Evolutionary conservation across 1,140 invertebrate species (phyloP).

Genomic region (Ectropis grisescens): DNA sequence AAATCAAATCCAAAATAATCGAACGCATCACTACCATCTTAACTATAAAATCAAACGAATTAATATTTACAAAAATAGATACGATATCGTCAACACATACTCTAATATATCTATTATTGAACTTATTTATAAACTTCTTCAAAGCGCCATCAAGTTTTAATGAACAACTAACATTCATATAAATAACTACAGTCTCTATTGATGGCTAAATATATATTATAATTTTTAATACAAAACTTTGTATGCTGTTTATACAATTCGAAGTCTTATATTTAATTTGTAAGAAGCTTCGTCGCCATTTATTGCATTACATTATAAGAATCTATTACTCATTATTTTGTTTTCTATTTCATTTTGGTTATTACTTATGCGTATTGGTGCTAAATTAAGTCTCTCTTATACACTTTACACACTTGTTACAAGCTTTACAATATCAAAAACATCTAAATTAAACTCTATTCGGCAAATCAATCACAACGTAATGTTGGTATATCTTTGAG

Average conservation of each 20-base stretch:
- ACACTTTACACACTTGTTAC: slow-evolving; percentile 11
- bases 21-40: too few species aligned
- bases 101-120: too few species aligned
- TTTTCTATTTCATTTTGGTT: slow-evolving; percentile 6
- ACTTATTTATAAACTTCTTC: slow-evolving; percentile 12
- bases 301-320: slow-evolving; percentile 15
- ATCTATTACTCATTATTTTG: slow-evolving; percentile 6
- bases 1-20: not conserved
- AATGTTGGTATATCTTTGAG: slow-evolving; percentile 15
- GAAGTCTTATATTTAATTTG: slow-evolving; percentile 9
- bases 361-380: too few species aligned
- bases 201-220: slow-evolving; percentile 29
- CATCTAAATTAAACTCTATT: slow-evolving; percentile 13
- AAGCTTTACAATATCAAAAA: slow-evolving; percentile 12
- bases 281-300: slow-evolving; percentile 9
- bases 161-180: slow-evolving; percentile 54
- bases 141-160: slow-evolving; percentile 33
- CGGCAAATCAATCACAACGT: slow-evolving; percentile 16
- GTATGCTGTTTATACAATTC: slow-evolving; percentile 10
- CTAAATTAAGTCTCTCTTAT: slow-evolving; percentile 10
- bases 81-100: slow-evolving; percentile 2
- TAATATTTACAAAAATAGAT: slow-evolving; percentile 19
- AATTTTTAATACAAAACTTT: slow-evolving; percentile 23
- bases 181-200: slow-evolving; percentile 49
- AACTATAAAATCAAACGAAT: not conserved